phyloP scores from a whole-genome alignment of 2,888 invertebrate species.

The Tipula vernalis region DNA sequence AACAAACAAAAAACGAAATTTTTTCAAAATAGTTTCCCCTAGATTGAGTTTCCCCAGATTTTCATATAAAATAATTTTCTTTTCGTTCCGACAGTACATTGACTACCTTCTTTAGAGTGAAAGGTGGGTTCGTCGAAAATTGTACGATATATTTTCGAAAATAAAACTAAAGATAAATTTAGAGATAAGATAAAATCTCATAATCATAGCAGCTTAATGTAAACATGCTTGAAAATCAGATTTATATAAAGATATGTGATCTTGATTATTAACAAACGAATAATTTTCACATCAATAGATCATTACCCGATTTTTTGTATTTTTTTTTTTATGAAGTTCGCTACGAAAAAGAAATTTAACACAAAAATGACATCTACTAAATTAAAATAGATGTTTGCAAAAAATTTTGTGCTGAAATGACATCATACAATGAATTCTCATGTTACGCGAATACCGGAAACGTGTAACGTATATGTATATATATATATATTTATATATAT shows the following conservation, averaged over 20 bases:
- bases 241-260: neutral
- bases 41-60: neutral
- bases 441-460: neutral
- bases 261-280: neutral
- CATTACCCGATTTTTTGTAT: neutral
- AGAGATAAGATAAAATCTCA: neutral
- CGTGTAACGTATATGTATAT: neutral
- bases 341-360: neutral
- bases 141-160: neutral
- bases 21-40: neutral
- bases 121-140: neutral
- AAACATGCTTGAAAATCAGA: neutral
- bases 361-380: neutral
- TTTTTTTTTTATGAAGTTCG: neutral
- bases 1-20: neutral
- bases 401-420: neutral
- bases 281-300: neutral
- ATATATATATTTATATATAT: neutral
- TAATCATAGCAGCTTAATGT: neutral
- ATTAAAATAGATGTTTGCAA: neutral
- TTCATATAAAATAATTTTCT: neutral
- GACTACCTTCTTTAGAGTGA: conserved; percentile 6
- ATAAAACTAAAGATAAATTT: neutral
- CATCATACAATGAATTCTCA: neutral
- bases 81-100: neutral